phyloP scores from a whole-genome alignment of 1,140 invertebrate genomes.

The Monomorium pharaonis region DNA sequence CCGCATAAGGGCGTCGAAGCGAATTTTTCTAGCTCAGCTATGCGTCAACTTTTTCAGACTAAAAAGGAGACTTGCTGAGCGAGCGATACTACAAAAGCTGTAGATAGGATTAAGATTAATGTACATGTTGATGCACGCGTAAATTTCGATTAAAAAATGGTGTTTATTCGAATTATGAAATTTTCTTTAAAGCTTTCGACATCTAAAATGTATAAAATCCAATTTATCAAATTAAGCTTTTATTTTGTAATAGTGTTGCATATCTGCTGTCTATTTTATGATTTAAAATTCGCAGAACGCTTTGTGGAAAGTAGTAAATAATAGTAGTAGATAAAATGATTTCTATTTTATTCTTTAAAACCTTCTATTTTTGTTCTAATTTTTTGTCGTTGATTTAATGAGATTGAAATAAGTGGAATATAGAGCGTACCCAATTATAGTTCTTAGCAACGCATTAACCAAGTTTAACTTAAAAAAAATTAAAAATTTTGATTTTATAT shows the following conservation, averaged over 20 bases:
- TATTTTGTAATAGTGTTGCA: not conserved
- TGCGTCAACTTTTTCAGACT: not conserved
- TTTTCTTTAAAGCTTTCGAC: not conserved
- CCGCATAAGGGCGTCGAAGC: not conserved
- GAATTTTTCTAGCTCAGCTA: not conserved
- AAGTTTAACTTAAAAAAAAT: not conserved
- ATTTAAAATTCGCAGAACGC: not conserved
- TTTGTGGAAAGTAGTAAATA: not conserved
- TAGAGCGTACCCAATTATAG: not conserved
- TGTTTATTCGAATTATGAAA: not conserved
- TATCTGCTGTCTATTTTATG: too few species aligned
- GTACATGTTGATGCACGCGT: not conserved
- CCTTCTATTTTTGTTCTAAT: not conserved
- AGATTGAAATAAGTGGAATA: not conserved
- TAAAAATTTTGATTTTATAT: not conserved
- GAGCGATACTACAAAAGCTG: not conserved
- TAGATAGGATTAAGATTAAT: not conserved
- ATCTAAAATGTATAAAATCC: not conserved
- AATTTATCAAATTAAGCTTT: not conserved
- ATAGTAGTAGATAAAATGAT: not conserved
- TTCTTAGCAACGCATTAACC: not conserved
- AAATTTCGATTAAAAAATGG: not conserved
- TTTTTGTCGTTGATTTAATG: not conserved
- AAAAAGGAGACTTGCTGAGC: not conserved
- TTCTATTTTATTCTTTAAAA: not conserved